Base-by-base conservation (phyloP, 2,113 vertebrate genomes). In the Mesocricetus auratus region DNA sequence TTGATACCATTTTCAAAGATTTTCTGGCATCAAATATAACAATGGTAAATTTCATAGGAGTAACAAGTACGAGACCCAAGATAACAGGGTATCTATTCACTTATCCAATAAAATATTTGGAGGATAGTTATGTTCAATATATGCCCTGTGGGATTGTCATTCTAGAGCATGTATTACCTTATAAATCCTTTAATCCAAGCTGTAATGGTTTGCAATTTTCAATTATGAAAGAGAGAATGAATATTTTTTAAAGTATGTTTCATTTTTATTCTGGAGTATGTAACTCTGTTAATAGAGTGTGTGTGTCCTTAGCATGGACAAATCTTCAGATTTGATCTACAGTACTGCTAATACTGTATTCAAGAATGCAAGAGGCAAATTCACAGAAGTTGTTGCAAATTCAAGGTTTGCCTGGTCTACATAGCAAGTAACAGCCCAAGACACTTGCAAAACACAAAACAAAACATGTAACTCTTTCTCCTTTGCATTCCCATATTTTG, bases 201-300 rank as follows among this genome's bases (percentile, higher is more conserved):
- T 88, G 10, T 96, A 88, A 96, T 69, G 39, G 1, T 74, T 81
- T 68, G 17, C 12, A 73, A 45, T 83, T 95, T 96, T 77, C 11
- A 86, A 66, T 86, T 64, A 66, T 71, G 17, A 71, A 15, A 39
- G 60, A 95, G 82, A 74, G 8, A 92, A 33, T 62, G 74, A 3
- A 75, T 86, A 19, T 91, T 85, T 45, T 75, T 86, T 45, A 85
- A 85, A 83, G n/a, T 29, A 7, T 62, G 7, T 83, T 62, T 83
- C 29, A 26, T 8, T 39, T 29, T 33, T 11, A 66, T 26, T 66
- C 29, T 66, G 29, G 29, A 7, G 17, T 47, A 33, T 33, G 16
- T 66, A 66, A 42, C 29, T 66, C 16, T 1, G 47, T 66, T 86
- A 15, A 31, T 1, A 45, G 15, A 42, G 24, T 85, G n/a, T 24